Percentiles rank a stretch among this genome's conserved stretches.
These are phyloP conservation scores for Heteromyza rotundicornis DNA, from an alignment of 2,888 invertebrate species.

Conservation along the genomic window DNA sequence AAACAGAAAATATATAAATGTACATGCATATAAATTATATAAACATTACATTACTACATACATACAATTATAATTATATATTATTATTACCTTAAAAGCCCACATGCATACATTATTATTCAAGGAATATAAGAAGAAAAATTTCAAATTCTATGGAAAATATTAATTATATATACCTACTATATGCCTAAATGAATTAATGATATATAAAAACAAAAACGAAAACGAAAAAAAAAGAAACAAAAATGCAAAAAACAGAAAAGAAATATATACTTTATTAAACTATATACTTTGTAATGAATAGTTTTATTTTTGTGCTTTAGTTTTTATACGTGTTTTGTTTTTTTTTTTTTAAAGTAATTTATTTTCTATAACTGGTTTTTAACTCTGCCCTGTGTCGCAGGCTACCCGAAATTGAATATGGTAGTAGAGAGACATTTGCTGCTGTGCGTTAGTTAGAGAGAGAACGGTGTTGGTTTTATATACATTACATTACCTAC, in stretches of 20 bases:
- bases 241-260: conserved; percentile 26
- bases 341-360: conserved; percentile 23
- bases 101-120: not conserved
- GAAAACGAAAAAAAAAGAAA: conserved; percentile 23
- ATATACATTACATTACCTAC: too few relatives aligned
- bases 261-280: conserved; percentile 18
- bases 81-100: not conserved
- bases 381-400: too few relatives aligned
- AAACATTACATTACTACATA: conserved; percentile 25
- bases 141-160: too few relatives aligned
- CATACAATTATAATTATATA: conserved; percentile 14
- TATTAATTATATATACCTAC: too few relatives aligned
- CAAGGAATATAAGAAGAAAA: too few relatives aligned
- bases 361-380: too few relatives aligned
- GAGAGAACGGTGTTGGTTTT: too few relatives aligned
- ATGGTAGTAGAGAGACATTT: too few relatives aligned
- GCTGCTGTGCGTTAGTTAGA: too few relatives aligned
- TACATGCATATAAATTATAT: conserved; percentile 12
- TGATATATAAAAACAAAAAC: too few relatives aligned
- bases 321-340: conserved; percentile 10
- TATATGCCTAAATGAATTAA: too few relatives aligned
- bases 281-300: conserved; percentile 17
- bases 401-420: too few relatives aligned
- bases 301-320: conserved; percentile 14
- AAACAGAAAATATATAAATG: conserved; percentile 5